Evolutionary conservation across 1,140 invertebrate genomes (phyloP).

Genomic region (Bombus turneri): DNA sequence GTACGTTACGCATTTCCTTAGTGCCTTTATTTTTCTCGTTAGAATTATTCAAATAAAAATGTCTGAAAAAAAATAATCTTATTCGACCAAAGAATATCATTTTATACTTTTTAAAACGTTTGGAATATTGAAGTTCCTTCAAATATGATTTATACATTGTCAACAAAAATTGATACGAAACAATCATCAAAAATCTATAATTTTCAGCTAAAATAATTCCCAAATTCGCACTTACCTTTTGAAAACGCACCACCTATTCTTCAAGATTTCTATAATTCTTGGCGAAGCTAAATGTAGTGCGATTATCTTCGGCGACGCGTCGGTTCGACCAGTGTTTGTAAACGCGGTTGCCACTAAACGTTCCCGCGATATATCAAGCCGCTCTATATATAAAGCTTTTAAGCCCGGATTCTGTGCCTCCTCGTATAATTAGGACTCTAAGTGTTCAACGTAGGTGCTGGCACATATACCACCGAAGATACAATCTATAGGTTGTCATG

Average conservation of each 20-base stretch:
- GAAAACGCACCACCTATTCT: neutral
- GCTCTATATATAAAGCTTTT: slow-evolving; percentile 66
- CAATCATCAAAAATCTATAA: neutral
- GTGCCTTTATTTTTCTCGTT: too few relatives aligned
- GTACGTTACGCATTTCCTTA: too few relatives aligned
- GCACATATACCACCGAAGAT: slow-evolving; percentile 31
- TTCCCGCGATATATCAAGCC: slow-evolving; percentile 46
- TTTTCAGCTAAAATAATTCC: too few relatives aligned
- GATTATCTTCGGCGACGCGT: slow-evolving; percentile 33
- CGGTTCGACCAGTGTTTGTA: slow-evolving; percentile 42
- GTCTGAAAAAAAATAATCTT: too few relatives aligned
- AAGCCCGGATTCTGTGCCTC: slow-evolving; percentile 47
- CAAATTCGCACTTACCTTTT: neutral
- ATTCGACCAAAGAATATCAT: too few relatives aligned
- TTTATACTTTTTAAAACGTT: too few relatives aligned
- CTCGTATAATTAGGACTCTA: slow-evolving; percentile 48
- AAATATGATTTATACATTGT: neutral
- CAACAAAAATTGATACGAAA: neutral
- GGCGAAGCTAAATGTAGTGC: slow-evolving; percentile 26
- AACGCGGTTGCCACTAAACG: slow-evolving; percentile 39
- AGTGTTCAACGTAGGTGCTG: slow-evolving; percentile 49
- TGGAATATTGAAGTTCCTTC: neutral
- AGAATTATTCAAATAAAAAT: too few relatives aligned
- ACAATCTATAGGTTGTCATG: slow-evolving; percentile 57
- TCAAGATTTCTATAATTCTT: slow-evolving; percentile 3